Percentiles rank a stretch among this genome's conserved stretches.
Conservation (phyloP, 2,888 invertebrate species). For the Heliconius charithonia region DNA sequence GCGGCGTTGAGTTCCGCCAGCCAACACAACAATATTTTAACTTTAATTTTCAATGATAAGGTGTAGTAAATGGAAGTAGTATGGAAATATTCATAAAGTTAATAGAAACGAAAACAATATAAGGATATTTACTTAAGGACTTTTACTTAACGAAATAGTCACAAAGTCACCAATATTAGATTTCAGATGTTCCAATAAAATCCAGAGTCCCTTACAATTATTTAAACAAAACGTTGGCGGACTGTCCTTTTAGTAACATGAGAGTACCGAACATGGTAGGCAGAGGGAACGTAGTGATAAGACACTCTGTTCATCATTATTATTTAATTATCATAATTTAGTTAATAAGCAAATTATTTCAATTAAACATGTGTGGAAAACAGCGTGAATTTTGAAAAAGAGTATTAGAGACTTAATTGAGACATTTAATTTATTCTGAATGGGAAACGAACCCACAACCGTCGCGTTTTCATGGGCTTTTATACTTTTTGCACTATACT, state of each 20-base stretch:
- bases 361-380: background rate
- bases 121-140: background rate
- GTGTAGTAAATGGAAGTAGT: background rate
- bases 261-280: background rate
- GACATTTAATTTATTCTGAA: no score
- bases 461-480: no score
- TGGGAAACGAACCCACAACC: no score
- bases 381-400: no score
- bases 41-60: no score
- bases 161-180: slow-evolving; percentile 39
- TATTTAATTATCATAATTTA: background rate
- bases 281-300: no score
- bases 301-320: no score
- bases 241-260: slow-evolving; percentile 39
- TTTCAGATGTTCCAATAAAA: slow-evolving; percentile 41
- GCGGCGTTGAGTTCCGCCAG: no score
- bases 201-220: slow-evolving; percentile 42
- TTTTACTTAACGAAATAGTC: slow-evolving; percentile 39
- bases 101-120: background rate
- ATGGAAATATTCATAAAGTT: background rate
- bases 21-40: no score
- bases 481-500: no score
- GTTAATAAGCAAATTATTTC: background rate
- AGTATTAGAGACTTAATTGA: no score
- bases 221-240: slow-evolving; percentile 45